Evolutionary conservation across 2,797 vertebrate species (phyloP), one percentile per base, ranked within the genome.

Genomic region (Glyptemys insculpta): DNA sequence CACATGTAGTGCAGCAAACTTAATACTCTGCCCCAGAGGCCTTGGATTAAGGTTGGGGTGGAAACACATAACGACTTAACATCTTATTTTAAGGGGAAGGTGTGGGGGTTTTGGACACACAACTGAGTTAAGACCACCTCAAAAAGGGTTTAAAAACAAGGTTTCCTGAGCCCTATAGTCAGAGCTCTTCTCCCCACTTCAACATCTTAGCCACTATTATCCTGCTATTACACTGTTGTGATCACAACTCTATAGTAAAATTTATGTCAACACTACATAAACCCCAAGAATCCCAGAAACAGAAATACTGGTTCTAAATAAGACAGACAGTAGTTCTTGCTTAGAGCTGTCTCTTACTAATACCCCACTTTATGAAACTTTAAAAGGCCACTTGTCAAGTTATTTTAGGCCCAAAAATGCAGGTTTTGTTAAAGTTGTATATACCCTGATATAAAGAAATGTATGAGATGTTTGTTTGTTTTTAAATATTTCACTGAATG

Each of bases 1-100:
- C 52, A 65, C 0, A 1, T 3, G 31, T 16, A 15, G 25, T 1
- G 5, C 79, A 54, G 41, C 8, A 6, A 57, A 1, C 4, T 37
- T 68, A 4, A 27, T 15, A 11, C 81, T 54, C 76, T 23, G 11
- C 12, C n/a, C 34, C n/a, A 72, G 76, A 91, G 50, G 50, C 81
- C 2, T 21, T 4, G 0, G 34, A 57, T 0, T 0, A 0, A 11
- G 54, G 57, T 0, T 0, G 83, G 3, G 2, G 12, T 8, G 8
- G 37, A 5, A 44, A 59, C n/a, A 50, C 6, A 8, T 1, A 4
- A n/a, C 6, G 19, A 68, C 14, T 54, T 83, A 57, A 54, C 54
- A 37, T 56, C 59, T 14, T 87, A 62, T 53, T 81, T 88, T 88
- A 91, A 88, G 31, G 41, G 54, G 44, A 21, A 44, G 34, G 29